Base-by-base conservation (phyloP, 2,888 invertebrate species). In the Nephrotoma guestfalica region DNA sequence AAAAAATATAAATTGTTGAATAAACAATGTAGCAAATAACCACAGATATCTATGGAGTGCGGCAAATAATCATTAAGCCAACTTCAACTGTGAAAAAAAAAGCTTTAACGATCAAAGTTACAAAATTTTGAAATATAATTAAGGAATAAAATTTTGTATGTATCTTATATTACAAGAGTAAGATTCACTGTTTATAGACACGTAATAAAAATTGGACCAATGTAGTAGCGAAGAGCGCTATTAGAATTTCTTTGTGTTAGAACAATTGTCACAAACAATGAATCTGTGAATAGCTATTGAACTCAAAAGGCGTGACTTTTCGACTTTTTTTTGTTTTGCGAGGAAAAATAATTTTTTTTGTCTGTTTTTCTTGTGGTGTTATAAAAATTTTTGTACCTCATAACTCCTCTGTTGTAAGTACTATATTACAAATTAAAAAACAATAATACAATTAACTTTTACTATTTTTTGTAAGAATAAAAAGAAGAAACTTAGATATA, bases 401-500 rank as follows among this genome's bases (percentile, higher is more conserved):
- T 90, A 90, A 90, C 90, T 91, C 91, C 91, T 91, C 90, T 91
- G 91, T 90, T 90, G 91, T 90, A 91, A 90, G 90, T 90, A 90
- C 91, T 91, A 91, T 90, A 89, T 88, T 86, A 85, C 85, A 85
- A 85, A 85, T 85, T 85, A 43, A 43, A 43, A 85, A 85, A 84
- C 41, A 84, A 41, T 84, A 84, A n/a, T 84, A 41, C 15, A 84
- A 84, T 41, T 41, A 84, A 84, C 41, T 41, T 41, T 42, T 42
- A 84, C 41, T n/a, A 84, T 42, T 41, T 41, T n/a, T 41, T 41
- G 7, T 15, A 5, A 9, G n/a, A 84, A 41, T 4, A 83, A 83
- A 84, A 84, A 41, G 84, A 84, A 41, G 15, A 41, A 41, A 41
- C 42, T 84, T n/a, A 84, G 41, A 84, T 11, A 41, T 41, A 15